Evolutionary conservation across 2,797 vertebrate species (phyloP), one percentile per base, ranked within the genome.

Genomic region (Propithecus deckenii): DNA sequence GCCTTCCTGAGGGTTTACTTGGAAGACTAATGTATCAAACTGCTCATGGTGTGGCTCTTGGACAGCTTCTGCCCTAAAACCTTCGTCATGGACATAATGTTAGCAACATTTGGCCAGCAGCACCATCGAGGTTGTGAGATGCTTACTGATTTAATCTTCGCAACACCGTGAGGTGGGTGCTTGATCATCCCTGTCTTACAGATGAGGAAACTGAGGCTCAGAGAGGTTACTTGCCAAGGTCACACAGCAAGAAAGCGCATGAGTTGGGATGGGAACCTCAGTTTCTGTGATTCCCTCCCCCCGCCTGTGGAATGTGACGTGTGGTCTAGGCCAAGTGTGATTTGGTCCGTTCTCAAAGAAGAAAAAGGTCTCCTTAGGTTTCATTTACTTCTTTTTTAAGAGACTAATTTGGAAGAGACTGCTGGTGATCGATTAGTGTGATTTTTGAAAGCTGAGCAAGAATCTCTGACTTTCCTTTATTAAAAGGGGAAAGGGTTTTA

Each of bases 401-500:
- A 94, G 63, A 92, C 50, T 92, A 41, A 81, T 96, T 92, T 95
- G 25, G 46, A 87, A 67, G 75, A 94, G 38, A 38, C 38, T 94
- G 41, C 7, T 48, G 76, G 32, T 88, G 76, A 55, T 78, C 2
- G 25, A 88, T 94, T 35, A 28, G 48, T 80, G 55, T 91, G 88
- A 95, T 91, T 59, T 15, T 83, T 94, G 63, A 93, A 97, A 92
- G 30, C 41, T 20, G 14, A 48, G 50, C 48, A 91, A 83, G 71
- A 76, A 55, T 87, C 88, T 92, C 59, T 88, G 91, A 50, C 38
- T 93, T 89, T 55, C 52, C 89, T 78, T 93, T 91, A 88, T 87
- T 94, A 97, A 76, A 71, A 83, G 87, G 41, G 57, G 67, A 86
- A 88, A 87, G 50, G 25, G 30, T 83, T 95, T 97, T 69, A 86